A percentile compares a stretch with the other conserved stretches of the same genome.
Evolutionary conservation across 2,797 vertebrate genomes (phyloP).

Genomic region (Cynopterus sphinx): DNA sequence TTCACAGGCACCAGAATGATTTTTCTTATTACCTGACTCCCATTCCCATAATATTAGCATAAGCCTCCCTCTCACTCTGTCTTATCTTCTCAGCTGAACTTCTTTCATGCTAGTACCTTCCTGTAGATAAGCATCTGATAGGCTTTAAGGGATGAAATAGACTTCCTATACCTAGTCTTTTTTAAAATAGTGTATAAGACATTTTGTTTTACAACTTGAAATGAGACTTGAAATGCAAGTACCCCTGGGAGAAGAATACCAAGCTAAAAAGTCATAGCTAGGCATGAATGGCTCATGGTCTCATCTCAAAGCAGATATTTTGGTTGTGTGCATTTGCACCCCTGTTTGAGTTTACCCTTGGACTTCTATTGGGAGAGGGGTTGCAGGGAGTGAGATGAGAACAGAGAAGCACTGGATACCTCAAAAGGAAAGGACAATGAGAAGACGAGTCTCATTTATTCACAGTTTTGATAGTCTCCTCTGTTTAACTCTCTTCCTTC

Average conservation of each 20-base stretch:
- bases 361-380: background rate
- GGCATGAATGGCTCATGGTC: background rate
- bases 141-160: background rate
- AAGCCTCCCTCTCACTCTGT: background rate
- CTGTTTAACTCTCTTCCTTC: background rate
- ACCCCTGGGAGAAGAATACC: background rate
- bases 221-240: background rate
- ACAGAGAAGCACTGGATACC: background rate
- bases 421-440: background rate
- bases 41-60: accelerated
- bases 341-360: background rate
- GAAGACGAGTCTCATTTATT: background rate
- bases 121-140: background rate
- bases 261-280: background rate
- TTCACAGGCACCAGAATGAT: too few species aligned
- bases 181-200: background rate
- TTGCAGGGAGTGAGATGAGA: background rate
- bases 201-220: background rate
- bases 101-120: background rate
- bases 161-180: background rate
- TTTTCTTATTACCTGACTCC: background rate
- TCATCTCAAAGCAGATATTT: background rate
- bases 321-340: background rate
- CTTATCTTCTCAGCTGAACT: background rate
- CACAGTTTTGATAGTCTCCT: background rate